Base-by-base conservation (phyloP, 2,113 vertebrate genomes). In the Protomyctophum bolini region DNA sequence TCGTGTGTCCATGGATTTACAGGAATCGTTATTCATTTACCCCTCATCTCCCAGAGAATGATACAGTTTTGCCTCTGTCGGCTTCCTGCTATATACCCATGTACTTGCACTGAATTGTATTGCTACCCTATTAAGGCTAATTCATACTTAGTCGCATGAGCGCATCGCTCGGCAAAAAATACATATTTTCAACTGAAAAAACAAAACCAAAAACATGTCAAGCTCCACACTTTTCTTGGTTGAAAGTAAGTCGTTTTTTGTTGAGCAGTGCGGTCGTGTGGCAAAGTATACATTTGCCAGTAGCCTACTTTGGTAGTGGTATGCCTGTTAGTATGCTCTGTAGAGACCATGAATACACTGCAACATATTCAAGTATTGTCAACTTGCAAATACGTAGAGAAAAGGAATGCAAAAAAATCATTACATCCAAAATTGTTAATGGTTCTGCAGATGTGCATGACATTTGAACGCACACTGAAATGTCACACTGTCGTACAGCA, bases 351-450 rank as follows among this genome's bases (percentile, higher is more conserved):
- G 81, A 92, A 84, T 90, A 94, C 92, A 92, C 89, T 92, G 91
- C 94, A 93, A 91, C 92, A 86, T 89, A 89, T 79, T 91, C 86
- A 93, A 94, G 93, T 95, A 94, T 94, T 98, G 96, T 98, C 98
- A 98, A 97, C 96, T 98, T 98, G 97, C 97, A 97, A 94, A 96
- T 96, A 94, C 95, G 91, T 92, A 93, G 94, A 93, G 89, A 86
- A 63, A 80, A 94, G 92, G 92, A 91, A 93, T 92, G 88, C 79
- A 72, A 81, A 76, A 91, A 86, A 88, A 89, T 64, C 46, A 84
- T 83, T 81, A 88, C 78, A 78, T 78, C 61, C 72, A 91, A 75
- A 94, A 88, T 92, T 91, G 90, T 94, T 92, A 90, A 86, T 83
- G 74, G 83, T 76, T 85, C 79, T 87, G 84, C 83, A 90, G 70